phyloP scores from a whole-genome alignment of 2,113 vertebrate genomes.

The Leiothrix lutea region DNA sequence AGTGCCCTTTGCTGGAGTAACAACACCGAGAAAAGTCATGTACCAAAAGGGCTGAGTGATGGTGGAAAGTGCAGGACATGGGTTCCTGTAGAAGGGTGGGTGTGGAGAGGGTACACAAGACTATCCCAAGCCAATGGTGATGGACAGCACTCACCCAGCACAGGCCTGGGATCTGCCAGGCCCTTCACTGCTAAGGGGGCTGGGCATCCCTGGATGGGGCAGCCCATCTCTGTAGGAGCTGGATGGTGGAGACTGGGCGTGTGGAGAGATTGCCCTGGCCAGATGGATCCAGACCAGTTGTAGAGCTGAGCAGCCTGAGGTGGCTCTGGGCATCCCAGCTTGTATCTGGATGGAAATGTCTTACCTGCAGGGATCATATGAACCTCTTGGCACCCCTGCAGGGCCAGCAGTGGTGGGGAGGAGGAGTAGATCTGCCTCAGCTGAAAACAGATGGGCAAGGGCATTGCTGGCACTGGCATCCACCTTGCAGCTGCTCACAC shows the following conservation, averaged over 20 bases:
- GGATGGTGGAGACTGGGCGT: neutral
- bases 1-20: neutral
- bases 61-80: accelerated
- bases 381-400: neutral
- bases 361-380: accelerated
- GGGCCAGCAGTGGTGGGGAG: neutral
- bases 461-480: neutral
- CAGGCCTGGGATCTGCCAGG: accelerated
- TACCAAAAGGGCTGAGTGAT: neutral
- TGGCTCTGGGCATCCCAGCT: neutral
- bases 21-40: accelerated
- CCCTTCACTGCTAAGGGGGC: neutral
- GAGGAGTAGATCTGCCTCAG: neutral
- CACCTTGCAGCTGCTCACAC: accelerated
- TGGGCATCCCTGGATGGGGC: accelerated
- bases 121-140: accelerated
- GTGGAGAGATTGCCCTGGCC: neutral
- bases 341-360: neutral
- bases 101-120: accelerated
- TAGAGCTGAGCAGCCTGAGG: neutral
- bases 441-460: neutral
- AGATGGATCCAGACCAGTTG: neutral
- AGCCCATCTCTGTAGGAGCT: neutral
- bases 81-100: neutral
- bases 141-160: neutral